A percentile compares a stretch with the other conserved stretches of the same genome.
These are phyloP conservation scores for Anolis sagrei DNA, from an alignment of 2,113 vertebrate genomes.

Conservation along the genomic window DNA sequence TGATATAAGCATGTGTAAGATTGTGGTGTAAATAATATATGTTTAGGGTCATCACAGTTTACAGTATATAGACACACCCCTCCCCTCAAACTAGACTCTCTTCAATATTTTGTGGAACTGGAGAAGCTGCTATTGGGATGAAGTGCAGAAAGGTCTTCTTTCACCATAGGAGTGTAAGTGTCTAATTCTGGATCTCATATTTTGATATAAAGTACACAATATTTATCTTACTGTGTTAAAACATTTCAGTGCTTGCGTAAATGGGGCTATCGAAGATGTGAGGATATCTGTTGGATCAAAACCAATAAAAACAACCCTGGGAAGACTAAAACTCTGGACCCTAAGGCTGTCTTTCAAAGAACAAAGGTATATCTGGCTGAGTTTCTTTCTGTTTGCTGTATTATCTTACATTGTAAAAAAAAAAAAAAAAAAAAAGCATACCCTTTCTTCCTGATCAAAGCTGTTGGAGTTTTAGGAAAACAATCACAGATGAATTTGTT, in stretches of 20 bases:
- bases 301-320: slow-evolving; percentile 99
- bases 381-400: background rate
- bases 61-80: too few relatives aligned
- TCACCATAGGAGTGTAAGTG: background rate
- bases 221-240: background rate
- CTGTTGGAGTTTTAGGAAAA: background rate
- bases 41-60: background rate
- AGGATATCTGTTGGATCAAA: slow-evolving; percentile 99
- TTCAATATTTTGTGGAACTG: background rate
- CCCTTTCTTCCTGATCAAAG: background rate
- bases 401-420: background rate
- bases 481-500: background rate
- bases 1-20: background rate
- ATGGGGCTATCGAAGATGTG: slow-evolving; percentile 97
- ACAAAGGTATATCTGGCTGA: slow-evolving; percentile 86
- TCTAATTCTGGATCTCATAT: background rate
- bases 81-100: too few relatives aligned
- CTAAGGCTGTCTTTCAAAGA: slow-evolving; percentile 97
- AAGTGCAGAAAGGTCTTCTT: background rate
- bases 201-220: background rate
- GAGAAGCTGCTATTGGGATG: background rate
- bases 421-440: background rate
- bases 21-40: background rate
- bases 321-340: slow-evolving; percentile 96
- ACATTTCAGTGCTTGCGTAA: slow-evolving; percentile 87